Evolutionary conservation across 92 coral and sea anemone genomes (phyloP).

Genomic region (Micromussa lordhowensis): DNA sequence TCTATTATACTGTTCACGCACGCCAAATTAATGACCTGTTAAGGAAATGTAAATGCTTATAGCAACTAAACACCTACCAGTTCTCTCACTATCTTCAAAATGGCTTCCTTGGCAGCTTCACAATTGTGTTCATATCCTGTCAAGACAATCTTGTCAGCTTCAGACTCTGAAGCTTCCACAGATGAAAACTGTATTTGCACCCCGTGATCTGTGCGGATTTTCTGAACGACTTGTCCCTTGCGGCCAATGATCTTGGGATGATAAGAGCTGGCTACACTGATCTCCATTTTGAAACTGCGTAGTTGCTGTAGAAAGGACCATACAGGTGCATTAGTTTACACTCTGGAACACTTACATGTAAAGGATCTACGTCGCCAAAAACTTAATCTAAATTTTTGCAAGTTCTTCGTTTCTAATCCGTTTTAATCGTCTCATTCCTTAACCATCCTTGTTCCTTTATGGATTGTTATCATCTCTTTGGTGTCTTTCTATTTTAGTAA

Average conservation of each 20-base stretch:
- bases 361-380: too few relatives aligned
- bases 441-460: too few relatives aligned
- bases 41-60: too few relatives aligned
- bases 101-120: conserved; percentile 90
- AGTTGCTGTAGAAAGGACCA: conserved; percentile 69
- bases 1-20: background rate
- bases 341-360: background rate
- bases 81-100: conserved; percentile 84
- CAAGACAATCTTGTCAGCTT: conserved; percentile 75
- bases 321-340: background rate
- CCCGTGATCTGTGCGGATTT: conserved; percentile 88
- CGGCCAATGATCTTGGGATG: conserved; percentile 99
- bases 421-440: too few relatives aligned
- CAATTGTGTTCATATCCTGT: conserved; percentile 97
- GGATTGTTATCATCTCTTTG: too few relatives aligned
- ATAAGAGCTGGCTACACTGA: conserved; percentile 74
- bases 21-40: background rate
- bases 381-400: too few relatives aligned
- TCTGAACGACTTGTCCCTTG: conserved; percentile 87
- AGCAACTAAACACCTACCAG: conserved; percentile 68
- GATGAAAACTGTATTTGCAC: conserved; percentile 95
- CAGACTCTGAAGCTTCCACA: conserved; percentile 62
- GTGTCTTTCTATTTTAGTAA: too few relatives aligned
- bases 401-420: too few relatives aligned
- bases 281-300: conserved; percentile 86